Evolutionary conservation across 23 tunicate genomes (phyloP).

Genomic region (Diplosoma virens): DNA sequence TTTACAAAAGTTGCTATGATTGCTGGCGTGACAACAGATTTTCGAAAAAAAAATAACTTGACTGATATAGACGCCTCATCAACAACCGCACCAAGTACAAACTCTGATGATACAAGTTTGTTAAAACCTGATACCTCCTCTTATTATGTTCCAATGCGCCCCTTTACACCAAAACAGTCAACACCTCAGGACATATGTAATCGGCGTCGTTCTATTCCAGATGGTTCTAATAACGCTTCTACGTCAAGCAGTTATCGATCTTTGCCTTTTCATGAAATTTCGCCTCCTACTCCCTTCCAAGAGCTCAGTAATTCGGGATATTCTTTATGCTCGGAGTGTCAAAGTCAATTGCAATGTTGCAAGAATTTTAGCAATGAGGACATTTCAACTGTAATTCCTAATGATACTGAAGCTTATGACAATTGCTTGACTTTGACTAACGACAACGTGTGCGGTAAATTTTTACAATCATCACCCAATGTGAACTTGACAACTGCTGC

Average conservation of each 20-base stretch:
- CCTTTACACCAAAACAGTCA: conserved; percentile 31
- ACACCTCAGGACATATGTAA: conserved; percentile 64
- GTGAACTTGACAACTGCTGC: no score
- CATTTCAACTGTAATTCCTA: not conserved
- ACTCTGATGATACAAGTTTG: not conserved
- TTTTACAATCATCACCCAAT: no score
- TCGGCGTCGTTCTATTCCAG: conserved; percentile 44
- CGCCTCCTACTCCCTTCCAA: conserved; percentile 26
- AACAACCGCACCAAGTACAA: conserved; percentile 45
- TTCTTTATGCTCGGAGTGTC: not conserved
- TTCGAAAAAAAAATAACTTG: not conserved
- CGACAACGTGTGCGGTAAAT: no score
- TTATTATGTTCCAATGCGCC: conserved; percentile 81
- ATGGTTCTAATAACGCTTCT: not conserved
- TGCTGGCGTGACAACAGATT: not conserved
- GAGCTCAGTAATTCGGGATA: not conserved
- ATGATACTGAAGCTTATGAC: not conserved
- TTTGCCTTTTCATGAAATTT: conserved; percentile 32
- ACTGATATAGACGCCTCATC: conserved; percentile 3
- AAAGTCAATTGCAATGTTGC: not conserved
- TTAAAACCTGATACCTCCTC: not conserved
- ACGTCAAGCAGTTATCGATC: conserved; percentile 9
- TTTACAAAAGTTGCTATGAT: conserved; percentile 1
- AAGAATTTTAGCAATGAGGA: not conserved
- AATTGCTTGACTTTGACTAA: no score